phyloP scores from a whole-genome alignment of 2,113 vertebrate species.

The Lamprotornis superbus region DNA sequence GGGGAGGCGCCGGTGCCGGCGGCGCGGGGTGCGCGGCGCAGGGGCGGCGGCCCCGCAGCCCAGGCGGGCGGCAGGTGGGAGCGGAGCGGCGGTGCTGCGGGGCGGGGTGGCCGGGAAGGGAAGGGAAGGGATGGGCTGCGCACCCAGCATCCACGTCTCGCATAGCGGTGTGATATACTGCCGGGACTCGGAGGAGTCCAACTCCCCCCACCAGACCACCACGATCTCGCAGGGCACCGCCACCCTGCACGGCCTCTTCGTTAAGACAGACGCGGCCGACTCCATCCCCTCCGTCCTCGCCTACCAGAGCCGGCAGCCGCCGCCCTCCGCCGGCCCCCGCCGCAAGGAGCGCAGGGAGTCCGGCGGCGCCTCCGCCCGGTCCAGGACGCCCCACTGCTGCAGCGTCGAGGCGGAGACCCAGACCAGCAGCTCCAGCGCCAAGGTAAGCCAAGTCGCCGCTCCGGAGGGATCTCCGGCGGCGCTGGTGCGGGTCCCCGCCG shows the following conservation, averaged over 20 bases:
- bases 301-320: slow-evolving; percentile 79
- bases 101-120: background rate
- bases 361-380: slow-evolving; percentile 70
- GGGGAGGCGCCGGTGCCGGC: background rate
- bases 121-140: slow-evolving; percentile 90
- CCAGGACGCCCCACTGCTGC: slow-evolving; percentile 69
- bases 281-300: slow-evolving; percentile 83
- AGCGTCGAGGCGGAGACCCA: slow-evolving; percentile 91
- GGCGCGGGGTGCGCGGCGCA: background rate
- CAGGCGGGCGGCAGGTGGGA: background rate
- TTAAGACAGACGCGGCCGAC: slow-evolving; percentile 90
- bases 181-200: slow-evolving; percentile 94
- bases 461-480: background rate
- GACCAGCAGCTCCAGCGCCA: slow-evolving; percentile 82
- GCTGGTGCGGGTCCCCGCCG: background rate
- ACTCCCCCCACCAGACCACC: slow-evolving; percentile 88
- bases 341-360: slow-evolving; percentile 73
- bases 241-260: slow-evolving; percentile 87
- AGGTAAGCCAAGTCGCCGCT: slow-evolving; percentile 69
- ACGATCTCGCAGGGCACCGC: slow-evolving; percentile 87
- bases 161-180: slow-evolving; percentile 98
- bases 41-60: background rate
- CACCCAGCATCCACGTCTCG: slow-evolving; percentile 97
- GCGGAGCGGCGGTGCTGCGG: background rate
- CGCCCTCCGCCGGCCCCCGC: slow-evolving; percentile 71